Base-by-base conservation (phyloP, 2,797 vertebrate species). In the Protonibea diacanthus region DNA sequence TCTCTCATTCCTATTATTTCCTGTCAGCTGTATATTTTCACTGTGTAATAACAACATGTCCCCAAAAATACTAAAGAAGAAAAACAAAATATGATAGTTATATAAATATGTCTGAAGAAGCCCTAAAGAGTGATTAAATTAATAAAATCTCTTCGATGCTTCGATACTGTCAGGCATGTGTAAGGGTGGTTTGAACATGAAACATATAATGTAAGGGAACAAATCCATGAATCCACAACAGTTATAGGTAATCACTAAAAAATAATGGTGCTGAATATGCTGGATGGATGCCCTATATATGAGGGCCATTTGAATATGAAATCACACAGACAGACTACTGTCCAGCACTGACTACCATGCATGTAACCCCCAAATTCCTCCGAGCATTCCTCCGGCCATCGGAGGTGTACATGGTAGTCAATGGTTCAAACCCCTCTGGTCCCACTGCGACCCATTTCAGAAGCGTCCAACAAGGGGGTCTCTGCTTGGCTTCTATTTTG, bases 81-180 rank as follows among this genome's bases (percentile, higher is more conserved):
- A 53, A 27, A 57, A 21, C 14, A 47, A 20, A 7, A 21, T 8
- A 8, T 56, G 45, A 71, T 38, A 64, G 23, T 0, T 6, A 13
- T 20, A 51, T 56, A 73, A 63, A 73, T 56, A 55, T 73, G 63
- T 74, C 20, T 38, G 27, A 47, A 23, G 2, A 14, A 25, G 27
- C 9, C 45, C 56, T 60, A 17, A 60, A 61, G 27, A n/a, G 6
- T 15, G 61, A 49, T 65, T 11, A 57, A 21, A 63, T 45, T 4
- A 38, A 51, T n/a, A 64, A 29, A 13, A 23, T 23, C 27, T 10
- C 18, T 5, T 47, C 29, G 17, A 11, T 23, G 10, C n/a, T n/a
- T n/a, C n/a, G n/a, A n/a, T n/a, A 42, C 58, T 60, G 25, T 48
- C 47, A 51, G 9, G 20, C 13, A 57, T 17, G 20, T n/a, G 11